Percentiles rank a stretch among this genome's conserved stretches.
Evolutionary conservation across 2,888 invertebrate species (phyloP).

Genomic region (Tachina grossa): DNA sequence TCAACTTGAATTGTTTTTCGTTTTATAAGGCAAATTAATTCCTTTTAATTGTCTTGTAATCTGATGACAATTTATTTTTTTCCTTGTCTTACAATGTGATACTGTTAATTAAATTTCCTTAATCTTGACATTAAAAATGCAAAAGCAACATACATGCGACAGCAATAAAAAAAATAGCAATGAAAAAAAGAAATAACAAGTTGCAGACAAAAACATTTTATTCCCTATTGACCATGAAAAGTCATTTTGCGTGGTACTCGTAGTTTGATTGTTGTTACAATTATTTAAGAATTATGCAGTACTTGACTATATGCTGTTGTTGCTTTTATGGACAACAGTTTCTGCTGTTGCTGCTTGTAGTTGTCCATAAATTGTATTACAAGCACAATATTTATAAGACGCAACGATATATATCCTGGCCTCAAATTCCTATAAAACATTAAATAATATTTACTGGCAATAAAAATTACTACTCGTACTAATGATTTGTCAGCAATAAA

Average conservation of each 20-base stretch:
- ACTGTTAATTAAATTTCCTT: conserved; percentile 68
- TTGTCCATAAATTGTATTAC: conserved; percentile 35
- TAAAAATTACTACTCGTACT: conserved; percentile 28
- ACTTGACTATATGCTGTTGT: conserved; percentile 46
- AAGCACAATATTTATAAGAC: conserved; percentile 42
- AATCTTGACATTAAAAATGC: conserved; percentile 60
- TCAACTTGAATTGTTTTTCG: conserved; percentile 1
- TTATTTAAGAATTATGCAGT: conserved; percentile 57
- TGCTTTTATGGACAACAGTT: conserved; percentile 3
- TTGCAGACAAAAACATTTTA: conserved; percentile 25
- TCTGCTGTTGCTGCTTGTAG: conserved; percentile 2
- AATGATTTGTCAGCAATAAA: conserved; percentile 38
- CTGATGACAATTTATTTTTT: conserved; percentile 50
- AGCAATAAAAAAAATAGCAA: conserved; percentile 1
- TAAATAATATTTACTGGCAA: background rate
- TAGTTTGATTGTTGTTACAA: conserved; percentile 29
- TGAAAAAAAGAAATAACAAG: background rate
- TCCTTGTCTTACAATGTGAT: conserved; percentile 54
- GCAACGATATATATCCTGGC: background rate
- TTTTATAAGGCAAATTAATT: conserved; percentile 48
- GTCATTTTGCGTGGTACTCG: conserved; percentile 39
- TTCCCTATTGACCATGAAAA: conserved; percentile 56
- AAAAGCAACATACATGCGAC: conserved; percentile 17
- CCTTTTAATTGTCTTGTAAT: conserved; percentile 52
- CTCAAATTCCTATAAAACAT: conserved; percentile 1